These are phyloP conservation scores for Pipistrellus pygmaeus DNA, from an alignment of 2,797 vertebrate species.

Conservation along the genomic window DNA sequence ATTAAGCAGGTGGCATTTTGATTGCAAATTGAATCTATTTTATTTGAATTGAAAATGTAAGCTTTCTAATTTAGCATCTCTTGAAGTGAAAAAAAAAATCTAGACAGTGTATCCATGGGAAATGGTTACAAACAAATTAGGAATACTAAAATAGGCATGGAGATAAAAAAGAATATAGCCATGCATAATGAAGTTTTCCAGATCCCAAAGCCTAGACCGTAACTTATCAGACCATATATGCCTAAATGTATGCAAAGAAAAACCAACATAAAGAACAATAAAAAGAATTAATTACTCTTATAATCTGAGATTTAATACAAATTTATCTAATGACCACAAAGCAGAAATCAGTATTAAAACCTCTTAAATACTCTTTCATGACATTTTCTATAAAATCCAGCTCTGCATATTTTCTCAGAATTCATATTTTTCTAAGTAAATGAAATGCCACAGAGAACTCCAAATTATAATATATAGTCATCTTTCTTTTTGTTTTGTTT, in stretches of 20 bases:
- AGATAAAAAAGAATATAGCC: neutral
- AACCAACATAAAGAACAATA: neutral
- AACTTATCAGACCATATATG: neutral
- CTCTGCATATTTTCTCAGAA: neutral
- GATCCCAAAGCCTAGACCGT: neutral
- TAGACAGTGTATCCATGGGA: neutral
- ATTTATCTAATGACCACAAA: neutral
- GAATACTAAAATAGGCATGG: neutral
- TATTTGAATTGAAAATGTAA: neutral
- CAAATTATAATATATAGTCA: neutral
- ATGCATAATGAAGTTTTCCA: neutral
- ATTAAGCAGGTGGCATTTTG: neutral
- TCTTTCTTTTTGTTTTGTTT: no score
- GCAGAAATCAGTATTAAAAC: neutral
- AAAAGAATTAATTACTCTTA: neutral
- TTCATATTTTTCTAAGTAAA: neutral
- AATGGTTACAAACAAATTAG: neutral
- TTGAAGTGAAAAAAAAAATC: slow-evolving; percentile 32
- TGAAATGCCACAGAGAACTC: neutral
- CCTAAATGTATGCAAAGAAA: neutral
- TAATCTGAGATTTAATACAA: neutral
- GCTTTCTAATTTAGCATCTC: neutral
- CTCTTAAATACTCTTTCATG: neutral
- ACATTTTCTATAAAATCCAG: neutral
- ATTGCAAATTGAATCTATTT: neutral